Base-by-base conservation (phyloP, 2,888 invertebrate species). In the Brenthis hecate region DNA sequence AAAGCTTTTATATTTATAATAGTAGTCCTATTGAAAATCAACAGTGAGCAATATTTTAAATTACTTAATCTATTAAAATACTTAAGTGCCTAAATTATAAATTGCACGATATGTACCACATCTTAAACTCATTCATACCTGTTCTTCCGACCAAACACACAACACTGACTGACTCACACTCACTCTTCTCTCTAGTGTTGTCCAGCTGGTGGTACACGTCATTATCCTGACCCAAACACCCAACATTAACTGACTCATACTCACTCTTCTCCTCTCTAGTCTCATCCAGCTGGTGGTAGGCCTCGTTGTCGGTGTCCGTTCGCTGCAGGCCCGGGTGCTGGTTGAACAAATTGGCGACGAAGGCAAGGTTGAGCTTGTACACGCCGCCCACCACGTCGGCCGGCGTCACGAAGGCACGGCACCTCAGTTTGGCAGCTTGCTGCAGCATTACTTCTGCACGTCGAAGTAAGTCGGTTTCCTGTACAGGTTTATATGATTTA, bases 281-380 rank as follows among this genome's bases (percentile, higher is more conserved):
- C 92, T 99, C 99, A 82, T 99, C 98, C 63, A 98, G 94, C 70
- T 96, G 95, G 76, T 97, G 97, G 73, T 96, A 93, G 68, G 88
- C 82, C 13, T 95, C 96, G 75, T 96, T 95, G 71, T 96, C 94
- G 64, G 95, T 96, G 62, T 96, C 96, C 1, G 96, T 95, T 74
- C 97, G 95, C 81, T 98, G 98, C 77, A 99, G 92, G 1, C 97
- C 98, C 0, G 99, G 99, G 91, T 99, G 98, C 87, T 98, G 99
- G 92, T 99, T 99, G 94, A 99, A 99, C 81, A 99, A 94, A 87
- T 99, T 99, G 73, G 99, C 99, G 13, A 99, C 99, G 88, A 99
- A 99, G 2, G 99, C 99, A 92, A 99, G 92, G 94, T 99, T 99
- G 71, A 99, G 94, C 89, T 99, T 99, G 93, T 99, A 98, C 58